phyloP scores from a whole-genome alignment of 2,113 vertebrate genomes.

The Oreochromis niloticus region DNA sequence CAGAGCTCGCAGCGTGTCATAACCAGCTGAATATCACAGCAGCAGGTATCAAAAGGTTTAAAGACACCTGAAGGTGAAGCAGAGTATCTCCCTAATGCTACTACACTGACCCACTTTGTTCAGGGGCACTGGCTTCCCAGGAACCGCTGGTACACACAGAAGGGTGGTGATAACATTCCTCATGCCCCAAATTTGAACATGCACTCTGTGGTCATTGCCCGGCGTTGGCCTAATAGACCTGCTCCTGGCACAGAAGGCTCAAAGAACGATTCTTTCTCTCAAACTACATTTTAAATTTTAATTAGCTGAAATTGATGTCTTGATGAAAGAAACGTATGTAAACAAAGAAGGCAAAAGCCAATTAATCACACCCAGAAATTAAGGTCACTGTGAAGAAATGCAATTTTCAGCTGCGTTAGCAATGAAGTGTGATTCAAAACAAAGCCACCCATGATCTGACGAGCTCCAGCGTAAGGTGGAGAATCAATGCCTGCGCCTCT shows the following conservation, averaged over 20 bases:
- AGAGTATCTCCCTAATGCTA: conserved; percentile 1
- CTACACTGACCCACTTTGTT: conserved; percentile 38
- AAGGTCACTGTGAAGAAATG: background rate
- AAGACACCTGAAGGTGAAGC: conserved; percentile 17
- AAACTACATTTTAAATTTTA: background rate
- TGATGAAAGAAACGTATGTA: background rate
- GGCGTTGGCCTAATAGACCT: background rate
- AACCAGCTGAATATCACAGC: conserved; percentile 21
- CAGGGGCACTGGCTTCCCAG: conserved; percentile 38
- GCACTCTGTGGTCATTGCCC: background rate
- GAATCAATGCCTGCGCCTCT: conserved; percentile 2
- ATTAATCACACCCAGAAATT: background rate
- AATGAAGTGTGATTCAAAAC: background rate
- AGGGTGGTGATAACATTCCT: background rate
- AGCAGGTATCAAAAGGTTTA: conserved; percentile 34
- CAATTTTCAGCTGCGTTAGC: background rate
- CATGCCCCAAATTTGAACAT: conserved; percentile 1
- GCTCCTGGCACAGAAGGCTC: background rate
- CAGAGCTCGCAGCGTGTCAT: background rate
- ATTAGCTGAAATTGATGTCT: background rate
- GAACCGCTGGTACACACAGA: background rate
- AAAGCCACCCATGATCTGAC: background rate
- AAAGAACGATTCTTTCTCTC: background rate
- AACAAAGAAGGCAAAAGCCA: background rate
- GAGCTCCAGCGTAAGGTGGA: background rate